phyloP scores from a whole-genome alignment of 1,140 invertebrate species.

The Wasmannia auropunctata region DNA sequence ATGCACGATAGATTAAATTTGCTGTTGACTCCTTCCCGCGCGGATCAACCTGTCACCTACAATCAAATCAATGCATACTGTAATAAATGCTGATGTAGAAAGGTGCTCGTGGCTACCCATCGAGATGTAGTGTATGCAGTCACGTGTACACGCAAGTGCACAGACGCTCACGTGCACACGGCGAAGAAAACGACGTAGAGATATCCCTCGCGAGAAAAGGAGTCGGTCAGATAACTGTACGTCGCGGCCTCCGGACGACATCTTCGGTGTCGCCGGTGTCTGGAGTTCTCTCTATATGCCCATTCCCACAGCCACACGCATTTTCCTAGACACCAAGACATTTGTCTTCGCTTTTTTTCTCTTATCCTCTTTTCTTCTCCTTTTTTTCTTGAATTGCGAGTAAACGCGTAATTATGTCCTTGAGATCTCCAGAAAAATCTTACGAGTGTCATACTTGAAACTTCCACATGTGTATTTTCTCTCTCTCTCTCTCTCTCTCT shows the following conservation, averaged over 20 bases:
- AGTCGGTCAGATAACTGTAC: conserved; percentile 86
- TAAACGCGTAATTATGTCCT: neutral
- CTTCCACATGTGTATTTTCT: no score
- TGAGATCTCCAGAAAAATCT: neutral
- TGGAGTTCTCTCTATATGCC: conserved; percentile 61
- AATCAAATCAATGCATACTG: neutral
- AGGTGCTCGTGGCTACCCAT: neutral
- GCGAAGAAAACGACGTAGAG: conserved; percentile 64
- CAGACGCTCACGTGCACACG: conserved; percentile 66
- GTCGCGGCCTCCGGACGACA: conserved; percentile 82
- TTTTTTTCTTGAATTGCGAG: neutral
- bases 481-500: neutral
- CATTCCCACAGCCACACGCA: conserved; percentile 57
- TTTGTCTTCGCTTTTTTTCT: neutral
- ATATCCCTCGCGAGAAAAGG: conserved; percentile 76
- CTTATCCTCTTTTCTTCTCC: neutral
- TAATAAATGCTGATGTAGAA: neutral
- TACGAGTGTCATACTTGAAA: neutral
- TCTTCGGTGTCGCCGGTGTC: conserved; percentile 75
- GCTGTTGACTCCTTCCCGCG: neutral
- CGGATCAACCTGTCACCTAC: neutral
- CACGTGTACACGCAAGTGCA: conserved; percentile 7
- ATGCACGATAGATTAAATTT: neutral
- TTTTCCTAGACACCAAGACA: neutral
- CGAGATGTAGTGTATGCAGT: neutral